Percentiles rank a stretch among this genome's conserved stretches.
Conservation (phyloP, 2,797 vertebrate genomes). For the Acipenser oxyrinchus region DNA sequence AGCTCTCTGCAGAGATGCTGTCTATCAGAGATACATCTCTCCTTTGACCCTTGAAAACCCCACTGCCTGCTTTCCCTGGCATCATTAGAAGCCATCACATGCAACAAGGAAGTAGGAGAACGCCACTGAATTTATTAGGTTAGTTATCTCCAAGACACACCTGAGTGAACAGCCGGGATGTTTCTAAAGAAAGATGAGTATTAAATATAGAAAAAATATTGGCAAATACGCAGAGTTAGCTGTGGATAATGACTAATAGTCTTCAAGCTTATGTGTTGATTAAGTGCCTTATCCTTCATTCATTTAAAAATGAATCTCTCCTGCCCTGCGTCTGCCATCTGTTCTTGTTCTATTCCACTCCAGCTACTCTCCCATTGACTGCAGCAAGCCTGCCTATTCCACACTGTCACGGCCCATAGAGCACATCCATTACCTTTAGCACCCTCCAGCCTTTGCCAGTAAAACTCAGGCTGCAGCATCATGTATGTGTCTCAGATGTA, state of each 20-base stretch:
- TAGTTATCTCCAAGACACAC: constrained; percentile 29
- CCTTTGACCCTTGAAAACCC: background rate
- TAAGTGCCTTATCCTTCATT: constrained; percentile 36
- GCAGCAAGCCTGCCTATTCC: constrained; percentile 8
- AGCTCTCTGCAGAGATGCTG: background rate
- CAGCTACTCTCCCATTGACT: constrained; percentile 11
- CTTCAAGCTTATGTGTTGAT: constrained; percentile 23
- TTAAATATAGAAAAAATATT: background rate
- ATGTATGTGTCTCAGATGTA: background rate
- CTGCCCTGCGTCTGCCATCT: constrained; percentile 28
- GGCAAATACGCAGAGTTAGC: background rate
- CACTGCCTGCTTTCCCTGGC: constrained; percentile 2
- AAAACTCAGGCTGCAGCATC: constrained; percentile 10
- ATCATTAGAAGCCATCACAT: constrained; percentile 21
- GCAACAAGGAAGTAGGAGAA: constrained; percentile 1
- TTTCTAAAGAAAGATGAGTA: background rate
- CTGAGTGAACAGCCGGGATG: constrained; percentile 20
- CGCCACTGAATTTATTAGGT: constrained; percentile 20
- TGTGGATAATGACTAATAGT: constrained; percentile 2
- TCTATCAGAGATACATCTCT: constrained; percentile 1
- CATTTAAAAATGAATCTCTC: constrained; percentile 28
- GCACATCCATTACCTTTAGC: constrained; percentile 22
- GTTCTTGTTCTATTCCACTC: constrained; percentile 24
- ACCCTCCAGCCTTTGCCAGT: constrained; percentile 12
- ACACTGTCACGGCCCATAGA: constrained; percentile 18